phyloP scores from a whole-genome alignment of 2,888 invertebrate genomes.

The Pollenia labialis region DNA sequence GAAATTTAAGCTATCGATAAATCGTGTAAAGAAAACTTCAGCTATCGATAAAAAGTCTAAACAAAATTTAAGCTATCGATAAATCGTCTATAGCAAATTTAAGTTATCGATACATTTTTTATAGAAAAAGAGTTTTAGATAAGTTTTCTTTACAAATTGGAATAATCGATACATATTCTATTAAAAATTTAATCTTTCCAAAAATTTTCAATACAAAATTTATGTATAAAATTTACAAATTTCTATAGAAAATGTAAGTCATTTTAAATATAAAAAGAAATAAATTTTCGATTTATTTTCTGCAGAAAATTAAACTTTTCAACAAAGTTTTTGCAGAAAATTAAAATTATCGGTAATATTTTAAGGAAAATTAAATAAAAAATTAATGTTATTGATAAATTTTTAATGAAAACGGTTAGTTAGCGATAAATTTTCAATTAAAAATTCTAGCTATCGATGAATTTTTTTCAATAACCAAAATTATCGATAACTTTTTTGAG shows the following conservation, averaged over 20 bases:
- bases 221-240: too few relatives aligned
- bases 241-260: too few relatives aligned
- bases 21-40: too few relatives aligned
- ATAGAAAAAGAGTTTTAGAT: neutral
- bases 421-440: too few relatives aligned
- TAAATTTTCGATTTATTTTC: neutral
- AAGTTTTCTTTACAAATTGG: neutral
- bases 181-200: neutral
- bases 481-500: neutral
- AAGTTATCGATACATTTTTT: neutral
- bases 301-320: neutral
- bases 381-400: neutral
- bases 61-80: neutral
- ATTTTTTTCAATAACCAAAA: neutral
- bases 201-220: neutral
- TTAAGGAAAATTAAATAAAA: neutral
- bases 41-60: too few relatives aligned
- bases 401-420: neutral
- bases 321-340: neutral
- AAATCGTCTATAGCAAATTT: neutral
- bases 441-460: neutral
- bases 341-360: neutral
- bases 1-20: too few relatives aligned
- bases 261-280: neutral
- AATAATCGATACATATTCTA: too few relatives aligned